phyloP scores from a whole-genome alignment of 1,140 invertebrate genomes.

The Leucophenga varia region DNA sequence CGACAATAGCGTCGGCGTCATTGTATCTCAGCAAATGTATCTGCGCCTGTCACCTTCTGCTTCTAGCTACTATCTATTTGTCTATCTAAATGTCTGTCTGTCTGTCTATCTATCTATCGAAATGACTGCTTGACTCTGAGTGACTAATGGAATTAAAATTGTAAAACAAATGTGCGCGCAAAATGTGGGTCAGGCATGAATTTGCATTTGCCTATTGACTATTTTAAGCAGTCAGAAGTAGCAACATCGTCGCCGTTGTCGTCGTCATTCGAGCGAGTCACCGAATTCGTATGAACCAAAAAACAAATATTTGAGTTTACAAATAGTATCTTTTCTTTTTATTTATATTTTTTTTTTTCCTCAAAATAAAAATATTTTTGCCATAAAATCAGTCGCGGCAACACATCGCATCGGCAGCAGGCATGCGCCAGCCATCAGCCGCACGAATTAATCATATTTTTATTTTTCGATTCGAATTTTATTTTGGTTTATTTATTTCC shows the following conservation, averaged over 20 bases:
- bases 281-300: no score
- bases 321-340: no score
- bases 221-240: conserved; percentile 41
- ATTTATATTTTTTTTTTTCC: no score
- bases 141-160: conserved; percentile 37
- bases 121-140: conserved; percentile 23
- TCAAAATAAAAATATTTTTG: conserved; percentile 23
- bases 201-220: conserved; percentile 47
- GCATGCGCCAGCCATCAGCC: no score
- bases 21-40: conserved; percentile 16
- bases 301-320: no score
- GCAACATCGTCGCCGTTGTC: conserved; percentile 1
- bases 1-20: background rate
- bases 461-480: no score
- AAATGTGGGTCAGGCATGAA: conserved; percentile 52
- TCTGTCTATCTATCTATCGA: conserved; percentile 8
- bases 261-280: no score
- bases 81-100: background rate
- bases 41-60: conserved; percentile 4
- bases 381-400: conserved; percentile 48
- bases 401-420: no score
- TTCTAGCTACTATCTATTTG: conserved; percentile 5
- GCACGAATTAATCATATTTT: conserved; percentile 41
- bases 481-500: no score
- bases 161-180: conserved; percentile 22